Conservation (phyloP, 2,113 vertebrate species). For the Actinemys pallida region DNA sequence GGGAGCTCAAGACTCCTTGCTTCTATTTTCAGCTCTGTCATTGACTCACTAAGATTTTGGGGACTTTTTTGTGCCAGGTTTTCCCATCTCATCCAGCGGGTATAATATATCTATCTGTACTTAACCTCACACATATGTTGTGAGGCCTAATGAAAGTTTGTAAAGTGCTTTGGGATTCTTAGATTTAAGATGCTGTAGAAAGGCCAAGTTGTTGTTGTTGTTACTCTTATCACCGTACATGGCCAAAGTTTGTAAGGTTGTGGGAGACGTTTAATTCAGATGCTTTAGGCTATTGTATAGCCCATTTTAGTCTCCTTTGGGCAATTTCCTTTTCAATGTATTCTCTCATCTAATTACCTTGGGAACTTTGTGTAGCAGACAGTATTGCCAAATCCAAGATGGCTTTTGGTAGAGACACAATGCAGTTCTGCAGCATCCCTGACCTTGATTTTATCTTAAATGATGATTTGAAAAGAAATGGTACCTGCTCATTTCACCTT, state of each 20-base stretch:
- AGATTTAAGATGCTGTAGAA: neutral
- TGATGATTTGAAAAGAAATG: neutral
- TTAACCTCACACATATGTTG: rapidly evolving
- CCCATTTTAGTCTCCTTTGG: neutral
- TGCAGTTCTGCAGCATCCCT: neutral
- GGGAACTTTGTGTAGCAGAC: neutral
- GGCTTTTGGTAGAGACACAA: neutral
- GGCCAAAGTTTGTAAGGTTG: neutral
- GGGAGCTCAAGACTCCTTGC: neutral
- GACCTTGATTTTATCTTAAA: neutral
- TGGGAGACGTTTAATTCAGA: neutral
- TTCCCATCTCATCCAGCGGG: neutral
- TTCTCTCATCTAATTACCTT: neutral
- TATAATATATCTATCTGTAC: rapidly evolving
- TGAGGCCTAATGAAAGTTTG: rapidly evolving
- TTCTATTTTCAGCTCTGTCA: neutral
- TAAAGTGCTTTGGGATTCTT: neutral
- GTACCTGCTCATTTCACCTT: neutral
- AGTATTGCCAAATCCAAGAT: rapidly evolving
- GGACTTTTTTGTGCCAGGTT: rapidly evolving
- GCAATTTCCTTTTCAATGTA: neutral
- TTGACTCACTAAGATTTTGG: rapidly evolving
- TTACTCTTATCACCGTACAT: neutral
- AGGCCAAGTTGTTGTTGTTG: neutral
- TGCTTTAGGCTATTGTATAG: neutral